Evolutionary conservation across 2,113 vertebrate species (phyloP), one percentile per base, ranked within the genome.

Genomic region (Diglossa brunneiventris): DNA sequence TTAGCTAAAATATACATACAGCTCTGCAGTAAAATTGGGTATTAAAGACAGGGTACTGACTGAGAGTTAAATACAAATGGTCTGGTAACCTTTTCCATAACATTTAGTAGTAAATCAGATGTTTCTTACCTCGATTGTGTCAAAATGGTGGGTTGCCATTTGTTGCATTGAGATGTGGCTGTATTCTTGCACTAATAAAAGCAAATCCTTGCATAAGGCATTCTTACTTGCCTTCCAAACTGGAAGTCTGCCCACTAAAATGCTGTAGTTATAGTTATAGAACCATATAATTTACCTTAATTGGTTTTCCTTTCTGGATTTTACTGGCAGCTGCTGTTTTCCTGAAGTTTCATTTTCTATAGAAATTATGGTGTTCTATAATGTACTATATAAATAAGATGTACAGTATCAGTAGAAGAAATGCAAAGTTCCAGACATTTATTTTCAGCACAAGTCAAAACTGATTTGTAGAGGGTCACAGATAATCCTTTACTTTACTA

Each of bases 291-390:
- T 83, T 87, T 64, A 69, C 22, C 53, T 41, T 93, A 83, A 76
- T 76, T 96, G 22, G 4, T 69, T 95, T 95, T 94, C 66, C 44
- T 91, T 87, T 67, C 66, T 64, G 31, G 27, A 53, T 94, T 94
- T 87, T 77, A 62, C 16, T 70, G 21, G 8, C n/a, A 77, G 28
- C 26, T 69, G 58, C 12, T 81, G 23, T 74, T 90, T 90, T 75
- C 47, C 50, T 56, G 46, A 70, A 52, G 33, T 41, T 92, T 81
- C 42, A 37, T 78, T 80, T 77, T 83, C 76, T 63, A 14, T 28
- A 59, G 27, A 10, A 81, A 69, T 74, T 59, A 33, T 39, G 80
- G 12, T 13, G 10, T 17, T 70, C 39, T 63, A 15, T 47, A 69
- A 22, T 5, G 12, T 23, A 79, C 5, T 70, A 12, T 31, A 31